Base-by-base conservation (phyloP, 2,888 invertebrate species). In the Pollenia angustigena region DNA sequence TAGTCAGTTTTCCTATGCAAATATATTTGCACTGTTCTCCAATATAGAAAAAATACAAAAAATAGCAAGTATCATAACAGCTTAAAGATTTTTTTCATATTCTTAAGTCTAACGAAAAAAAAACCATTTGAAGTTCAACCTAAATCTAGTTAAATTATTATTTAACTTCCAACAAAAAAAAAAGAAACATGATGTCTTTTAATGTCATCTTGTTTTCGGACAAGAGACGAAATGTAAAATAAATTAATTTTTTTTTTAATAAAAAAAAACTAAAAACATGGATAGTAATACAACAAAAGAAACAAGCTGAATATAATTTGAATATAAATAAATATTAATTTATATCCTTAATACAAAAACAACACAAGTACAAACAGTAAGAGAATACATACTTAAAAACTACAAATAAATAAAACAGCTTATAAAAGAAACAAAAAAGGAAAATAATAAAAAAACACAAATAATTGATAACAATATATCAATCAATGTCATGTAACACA, bases 391-490 rank as follows among this genome's bases (percentile, higher is more conserved):
- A n/a, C 18, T 62, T 40, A 4, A 50, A 23, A 71, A 46, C 1
- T 56, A 50, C 11, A 71, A 68, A 68, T 50, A 81, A 66, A 68
- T 68, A 58, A 66, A 81, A 64, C n/a, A 71, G 62, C 71, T 80
- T 80, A 64, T 72, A 56, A 16, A 14, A 66, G 48, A 78, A 69
- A 62, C 64, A 81, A 56, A 52, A 4, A 50, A 6, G 8, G 10
- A 68, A 10, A 12, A 71, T 32, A 74, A 40, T 40, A 69, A 58
- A 68, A 56, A 76, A 78, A 85, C 32, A 32, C 32, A 32, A 32
- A 32, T 87, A 87, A 87, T 87, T 85, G 87, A 87, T 87, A 87
- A 84, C 78, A 81, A 85, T 87, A 87, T 81, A 87, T 87, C 87
- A 84, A 87, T 87, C 87, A 87, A 60, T 85, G 87, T 87, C 87